Conservation (phyloP, 2,888 invertebrate genomes). For the Temnothorax unifasciatus region DNA sequence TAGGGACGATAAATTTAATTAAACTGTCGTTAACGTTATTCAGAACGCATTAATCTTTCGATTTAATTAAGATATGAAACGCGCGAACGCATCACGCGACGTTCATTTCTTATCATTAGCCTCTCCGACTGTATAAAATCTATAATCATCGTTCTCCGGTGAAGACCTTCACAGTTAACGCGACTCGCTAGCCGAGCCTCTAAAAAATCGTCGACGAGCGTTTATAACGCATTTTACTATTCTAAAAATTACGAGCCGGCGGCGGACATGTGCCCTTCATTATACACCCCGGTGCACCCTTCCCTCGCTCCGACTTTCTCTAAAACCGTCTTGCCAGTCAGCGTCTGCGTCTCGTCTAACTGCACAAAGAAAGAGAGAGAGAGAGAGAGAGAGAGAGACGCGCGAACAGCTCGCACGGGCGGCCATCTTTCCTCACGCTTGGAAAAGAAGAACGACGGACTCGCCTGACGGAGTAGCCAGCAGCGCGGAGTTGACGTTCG, state of each 20-base stretch:
- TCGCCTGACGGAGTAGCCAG: constrained; percentile 24
- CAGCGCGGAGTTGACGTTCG: constrained; percentile 15
- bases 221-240: constrained; percentile 19
- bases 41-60: background rate
- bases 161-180: background rate
- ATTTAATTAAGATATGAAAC: constrained; percentile 18
- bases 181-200: background rate
- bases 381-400: background rate
- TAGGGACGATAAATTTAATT: background rate
- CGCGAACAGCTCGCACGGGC: constrained; percentile 16
- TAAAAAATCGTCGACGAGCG: background rate
- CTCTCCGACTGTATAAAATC: background rate
- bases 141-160: background rate
- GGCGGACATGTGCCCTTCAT: constrained; percentile 38
- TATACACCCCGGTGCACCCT: constrained; percentile 11
- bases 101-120: background rate
- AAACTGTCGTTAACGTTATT: background rate
- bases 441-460: constrained; percentile 46
- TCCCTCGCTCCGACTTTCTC: constrained; percentile 37
- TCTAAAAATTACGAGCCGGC: constrained; percentile 24
- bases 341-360: constrained; percentile 50
- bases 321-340: constrained; percentile 44
- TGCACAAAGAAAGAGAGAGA: constrained; percentile 11
- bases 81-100: no score
- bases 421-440: constrained; percentile 48